phyloP scores from a whole-genome alignment of 2,113 vertebrate species.

The Silurus asotus region DNA sequence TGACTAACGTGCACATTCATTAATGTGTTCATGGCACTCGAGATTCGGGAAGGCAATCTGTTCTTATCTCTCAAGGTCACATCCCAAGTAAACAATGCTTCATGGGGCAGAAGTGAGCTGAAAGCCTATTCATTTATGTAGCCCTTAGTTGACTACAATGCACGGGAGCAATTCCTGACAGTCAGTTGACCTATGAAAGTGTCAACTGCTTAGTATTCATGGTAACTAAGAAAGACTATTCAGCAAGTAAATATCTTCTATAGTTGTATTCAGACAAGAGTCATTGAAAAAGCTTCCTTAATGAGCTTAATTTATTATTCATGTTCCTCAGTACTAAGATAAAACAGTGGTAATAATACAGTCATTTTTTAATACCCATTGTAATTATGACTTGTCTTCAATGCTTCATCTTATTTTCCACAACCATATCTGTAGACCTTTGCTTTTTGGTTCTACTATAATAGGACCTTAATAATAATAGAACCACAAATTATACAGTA shows the following conservation, averaged over 20 bases:
- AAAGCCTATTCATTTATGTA: background rate
- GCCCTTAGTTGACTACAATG: background rate
- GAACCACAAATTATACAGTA: background rate
- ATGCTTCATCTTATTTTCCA: background rate
- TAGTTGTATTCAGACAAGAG: background rate
- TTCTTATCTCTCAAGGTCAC: constrained; percentile 25
- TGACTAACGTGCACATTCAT: constrained; percentile 15
- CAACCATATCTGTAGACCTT: background rate
- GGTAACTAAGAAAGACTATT: background rate
- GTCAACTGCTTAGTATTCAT: background rate
- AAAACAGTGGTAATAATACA: too few species aligned
- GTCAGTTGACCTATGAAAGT: background rate
- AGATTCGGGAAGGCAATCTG: background rate
- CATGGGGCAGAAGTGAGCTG: background rate
- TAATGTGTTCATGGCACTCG: constrained; percentile 14
- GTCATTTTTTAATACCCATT: background rate
- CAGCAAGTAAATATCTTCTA: background rate
- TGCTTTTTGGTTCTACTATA: background rate
- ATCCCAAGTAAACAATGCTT: background rate
- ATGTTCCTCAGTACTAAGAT: too few species aligned
- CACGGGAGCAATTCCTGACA: background rate
- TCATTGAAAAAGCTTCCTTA: background rate
- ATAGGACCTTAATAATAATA: background rate
- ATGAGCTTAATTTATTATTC: background rate
- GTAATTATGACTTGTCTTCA: background rate